Percentiles rank a stretch among this genome's conserved stretches.
Conservation (phyloP, 2,113 vertebrate species). For the Sylvietta virens region DNA sequence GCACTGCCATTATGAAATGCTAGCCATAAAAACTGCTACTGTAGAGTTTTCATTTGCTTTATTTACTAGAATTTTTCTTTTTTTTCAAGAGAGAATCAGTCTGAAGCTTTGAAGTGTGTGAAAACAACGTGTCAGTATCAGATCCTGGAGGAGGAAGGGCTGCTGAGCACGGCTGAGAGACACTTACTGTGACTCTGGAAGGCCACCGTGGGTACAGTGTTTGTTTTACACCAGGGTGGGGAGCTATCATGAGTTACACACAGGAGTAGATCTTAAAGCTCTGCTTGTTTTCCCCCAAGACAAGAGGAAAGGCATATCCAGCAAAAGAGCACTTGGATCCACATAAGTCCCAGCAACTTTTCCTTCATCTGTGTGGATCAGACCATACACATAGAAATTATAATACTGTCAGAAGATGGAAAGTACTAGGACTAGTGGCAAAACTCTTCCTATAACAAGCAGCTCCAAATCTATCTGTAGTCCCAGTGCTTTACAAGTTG, state of each 20-base stretch:
- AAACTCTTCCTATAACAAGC: background rate
- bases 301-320: background rate
- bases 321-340: background rate
- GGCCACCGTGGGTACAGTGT: fast-evolving
- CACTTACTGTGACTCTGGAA: background rate
- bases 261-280: background rate
- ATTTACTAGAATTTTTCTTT: background rate
- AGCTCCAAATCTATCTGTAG: background rate
- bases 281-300: background rate
- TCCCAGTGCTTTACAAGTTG: fast-evolving
- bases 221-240: background rate
- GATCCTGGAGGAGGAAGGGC: background rate
- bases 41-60: background rate
- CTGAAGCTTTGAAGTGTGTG: background rate
- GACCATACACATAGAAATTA: background rate
- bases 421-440: background rate
- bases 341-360: fast-evolving
- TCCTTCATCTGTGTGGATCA: background rate
- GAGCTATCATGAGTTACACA: background rate
- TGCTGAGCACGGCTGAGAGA: background rate
- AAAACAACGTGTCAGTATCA: background rate
- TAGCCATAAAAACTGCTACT: background rate
- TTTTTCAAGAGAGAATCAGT: background rate
- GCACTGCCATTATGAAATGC: background rate
- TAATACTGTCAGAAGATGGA: background rate